These are phyloP conservation scores for Takifugu bimaculatus DNA, from an alignment of 2,113 vertebrate species.

Conservation along the genomic window DNA sequence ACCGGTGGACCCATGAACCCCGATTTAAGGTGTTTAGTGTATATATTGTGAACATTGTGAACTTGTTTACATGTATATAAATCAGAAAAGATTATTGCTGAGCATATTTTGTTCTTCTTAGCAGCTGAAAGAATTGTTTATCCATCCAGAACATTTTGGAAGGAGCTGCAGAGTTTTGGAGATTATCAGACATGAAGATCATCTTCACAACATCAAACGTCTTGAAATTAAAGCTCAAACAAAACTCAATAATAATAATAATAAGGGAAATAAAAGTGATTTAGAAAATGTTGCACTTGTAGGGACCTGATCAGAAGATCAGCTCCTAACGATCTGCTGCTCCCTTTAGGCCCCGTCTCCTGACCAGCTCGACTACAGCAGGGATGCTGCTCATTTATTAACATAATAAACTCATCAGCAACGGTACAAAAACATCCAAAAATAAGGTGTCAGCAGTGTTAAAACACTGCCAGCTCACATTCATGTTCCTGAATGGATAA, in stretches of 20 bases:
- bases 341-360: not conserved
- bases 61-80: not conserved
- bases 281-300: too few relatives aligned
- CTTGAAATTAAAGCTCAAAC: too few relatives aligned
- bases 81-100: not conserved
- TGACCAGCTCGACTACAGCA: not conserved
- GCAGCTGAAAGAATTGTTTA: not conserved
- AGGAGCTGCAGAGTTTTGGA: not conserved
- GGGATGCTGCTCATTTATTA: too few relatives aligned
- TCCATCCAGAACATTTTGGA: not conserved
- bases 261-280: too few relatives aligned
- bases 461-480: constrained; percentile 5
- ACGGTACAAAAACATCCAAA: too few relatives aligned
- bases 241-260: too few relatives aligned
- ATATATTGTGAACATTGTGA: not conserved
- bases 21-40: not conserved
- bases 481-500: not conserved
- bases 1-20: not conserved
- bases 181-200: not conserved
- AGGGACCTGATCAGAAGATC: too few relatives aligned
- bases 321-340: not conserved
- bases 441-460: not conserved
- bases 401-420: too few relatives aligned
- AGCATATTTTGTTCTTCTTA: not conserved
- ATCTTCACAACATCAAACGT: too few relatives aligned